Conservation (phyloP, 2,113 vertebrate genomes). For the Chrysochloris asiatica region DNA sequence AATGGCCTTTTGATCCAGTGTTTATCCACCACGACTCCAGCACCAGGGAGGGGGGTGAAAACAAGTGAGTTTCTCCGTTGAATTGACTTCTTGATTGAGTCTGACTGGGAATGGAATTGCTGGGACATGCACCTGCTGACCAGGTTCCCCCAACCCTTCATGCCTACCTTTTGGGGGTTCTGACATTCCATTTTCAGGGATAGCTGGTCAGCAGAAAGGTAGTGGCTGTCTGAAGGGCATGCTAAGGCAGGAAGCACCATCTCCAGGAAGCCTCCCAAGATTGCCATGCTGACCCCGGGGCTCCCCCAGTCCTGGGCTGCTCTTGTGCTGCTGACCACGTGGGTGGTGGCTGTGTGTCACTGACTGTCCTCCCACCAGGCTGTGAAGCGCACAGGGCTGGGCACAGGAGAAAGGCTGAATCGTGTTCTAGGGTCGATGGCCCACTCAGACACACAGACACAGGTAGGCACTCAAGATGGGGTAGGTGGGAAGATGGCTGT, state of each 20-base stretch:
- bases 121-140: fast-evolving
- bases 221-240: no score
- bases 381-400: no score
- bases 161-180: not conserved
- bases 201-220: no score
- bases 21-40: no score
- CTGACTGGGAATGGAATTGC: not conserved
- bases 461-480: no score
- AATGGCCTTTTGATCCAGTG: no score
- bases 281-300: not conserved
- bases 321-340: not conserved
- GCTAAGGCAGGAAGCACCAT: no score
- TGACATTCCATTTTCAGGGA: not conserved
- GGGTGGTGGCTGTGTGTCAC: not conserved
- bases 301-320: not conserved
- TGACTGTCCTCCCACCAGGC: not conserved
- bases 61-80: not conserved
- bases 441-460: no score
- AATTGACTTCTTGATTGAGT: fast-evolving
- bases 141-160: fast-evolving
- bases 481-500: no score
- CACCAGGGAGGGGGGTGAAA: fast-evolving
- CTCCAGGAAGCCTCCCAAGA: no score
- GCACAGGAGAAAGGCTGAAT: fast-evolving
- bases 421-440: no score